phyloP scores from a whole-genome alignment of 2,888 invertebrate species.

The Podabrus alpinus region DNA sequence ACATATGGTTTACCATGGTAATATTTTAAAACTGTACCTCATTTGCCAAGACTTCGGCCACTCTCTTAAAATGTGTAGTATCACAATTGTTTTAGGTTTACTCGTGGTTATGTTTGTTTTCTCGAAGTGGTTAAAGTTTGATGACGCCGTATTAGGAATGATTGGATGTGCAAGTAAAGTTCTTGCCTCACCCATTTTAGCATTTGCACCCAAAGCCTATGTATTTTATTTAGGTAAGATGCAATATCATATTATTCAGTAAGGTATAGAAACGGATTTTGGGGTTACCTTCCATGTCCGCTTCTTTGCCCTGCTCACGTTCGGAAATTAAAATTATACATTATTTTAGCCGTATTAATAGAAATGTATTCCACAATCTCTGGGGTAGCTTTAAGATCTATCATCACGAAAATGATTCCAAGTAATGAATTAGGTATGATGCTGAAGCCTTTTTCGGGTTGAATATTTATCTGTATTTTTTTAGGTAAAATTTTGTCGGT shows the following conservation, averaged over 20 bases:
- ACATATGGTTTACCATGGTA: too few relatives aligned
- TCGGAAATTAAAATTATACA: too few relatives aligned
- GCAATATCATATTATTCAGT: too few relatives aligned
- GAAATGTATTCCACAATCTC: neutral
- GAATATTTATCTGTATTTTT: neutral
- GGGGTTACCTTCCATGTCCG: too few relatives aligned
- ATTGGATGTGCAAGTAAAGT: neutral
- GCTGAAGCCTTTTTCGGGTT: neutral
- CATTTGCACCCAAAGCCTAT: neutral
- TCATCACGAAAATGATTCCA: neutral
- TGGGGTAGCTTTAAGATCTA: neutral
- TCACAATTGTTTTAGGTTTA: neutral
- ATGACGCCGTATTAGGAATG: neutral
- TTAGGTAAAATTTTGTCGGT: neutral
- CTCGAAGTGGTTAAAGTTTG: conserved; percentile 7
- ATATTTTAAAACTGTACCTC: too few relatives aligned
- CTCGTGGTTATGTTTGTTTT: neutral
- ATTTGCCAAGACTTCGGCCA: neutral
- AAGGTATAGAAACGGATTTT: too few relatives aligned
- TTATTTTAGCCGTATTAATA: neutral
- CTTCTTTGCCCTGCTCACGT: too few relatives aligned
- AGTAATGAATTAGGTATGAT: neutral
- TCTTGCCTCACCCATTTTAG: neutral
- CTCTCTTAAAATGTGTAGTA: too few relatives aligned
- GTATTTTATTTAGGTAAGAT: conserved; percentile 8